Conservation (phyloP, 2,113 vertebrate species). For the Martes martes region DNA sequence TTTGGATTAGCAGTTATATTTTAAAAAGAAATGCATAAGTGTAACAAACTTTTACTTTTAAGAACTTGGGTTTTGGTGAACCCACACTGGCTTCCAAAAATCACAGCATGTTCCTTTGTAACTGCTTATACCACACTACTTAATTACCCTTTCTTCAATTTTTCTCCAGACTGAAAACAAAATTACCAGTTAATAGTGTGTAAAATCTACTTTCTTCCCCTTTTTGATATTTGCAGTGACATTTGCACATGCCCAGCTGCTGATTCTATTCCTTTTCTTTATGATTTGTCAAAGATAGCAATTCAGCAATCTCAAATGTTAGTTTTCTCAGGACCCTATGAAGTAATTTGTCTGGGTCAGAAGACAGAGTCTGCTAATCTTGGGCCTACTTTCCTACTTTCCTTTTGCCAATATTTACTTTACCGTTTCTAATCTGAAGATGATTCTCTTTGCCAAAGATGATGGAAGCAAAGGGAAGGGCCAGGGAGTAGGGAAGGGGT, state of each 20-base stretch:
- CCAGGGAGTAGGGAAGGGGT: neutral
- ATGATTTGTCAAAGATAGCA: neutral
- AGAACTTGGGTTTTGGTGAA: neutral
- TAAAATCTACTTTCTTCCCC: neutral
- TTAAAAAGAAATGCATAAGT: neutral
- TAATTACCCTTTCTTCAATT: neutral
- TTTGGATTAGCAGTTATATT: conserved; percentile 20
- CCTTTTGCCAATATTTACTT: neutral
- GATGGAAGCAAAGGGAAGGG: neutral
- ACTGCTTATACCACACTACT: neutral
- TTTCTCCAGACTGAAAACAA: neutral
- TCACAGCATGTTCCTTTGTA: neutral
- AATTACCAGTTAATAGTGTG: neutral
- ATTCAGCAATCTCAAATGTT: neutral
- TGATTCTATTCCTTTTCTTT: neutral
- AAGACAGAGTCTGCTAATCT: neutral
- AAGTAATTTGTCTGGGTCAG: neutral
- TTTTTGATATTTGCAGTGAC: neutral
- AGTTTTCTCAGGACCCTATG: neutral
- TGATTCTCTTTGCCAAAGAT: neutral
- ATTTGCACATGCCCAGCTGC: neutral
- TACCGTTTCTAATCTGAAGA: neutral
- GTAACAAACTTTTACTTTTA: neutral
- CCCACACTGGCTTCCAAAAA: neutral
- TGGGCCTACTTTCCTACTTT: neutral